These are phyloP conservation scores for Drosophila baimaii DNA, from an alignment of 1,140 invertebrate species.

Conservation along the genomic window DNA sequence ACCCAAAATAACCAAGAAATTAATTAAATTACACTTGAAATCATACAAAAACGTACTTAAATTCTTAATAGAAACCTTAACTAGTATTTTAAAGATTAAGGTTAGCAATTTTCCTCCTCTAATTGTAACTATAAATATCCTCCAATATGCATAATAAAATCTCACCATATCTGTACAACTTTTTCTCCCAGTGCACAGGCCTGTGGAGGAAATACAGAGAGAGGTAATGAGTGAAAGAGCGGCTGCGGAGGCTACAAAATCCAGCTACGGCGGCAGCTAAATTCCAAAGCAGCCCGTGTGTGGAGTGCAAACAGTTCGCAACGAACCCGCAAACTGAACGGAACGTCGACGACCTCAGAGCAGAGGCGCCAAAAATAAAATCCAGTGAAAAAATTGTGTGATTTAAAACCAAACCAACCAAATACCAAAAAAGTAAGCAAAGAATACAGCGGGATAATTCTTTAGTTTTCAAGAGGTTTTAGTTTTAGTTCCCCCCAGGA, in stretches of 20 bases:
- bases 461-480: background rate
- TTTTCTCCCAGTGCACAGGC: conserved; percentile 12
- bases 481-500: background rate
- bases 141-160: background rate
- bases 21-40: too few species aligned
- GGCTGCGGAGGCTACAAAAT: conserved; percentile 68
- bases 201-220: conserved; percentile 13
- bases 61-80: too few species aligned
- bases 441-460: background rate
- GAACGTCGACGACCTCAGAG: conserved; percentile 70
- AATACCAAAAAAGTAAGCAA: conserved; percentile 61
- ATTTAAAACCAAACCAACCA: conserved; percentile 22
- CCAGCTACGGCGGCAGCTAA: conserved; percentile 64
- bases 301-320: conserved; percentile 70
- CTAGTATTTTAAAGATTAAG: too few species aligned
- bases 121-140: background rate
- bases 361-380: conserved; percentile 57
- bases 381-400: conserved; percentile 50
- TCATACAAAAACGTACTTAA: too few species aligned
- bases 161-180: too few species aligned
- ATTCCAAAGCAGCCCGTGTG: conserved; percentile 62
- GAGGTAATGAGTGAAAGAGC: conserved; percentile 18
- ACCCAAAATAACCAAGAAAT: too few species aligned
- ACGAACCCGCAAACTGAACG: conserved; percentile 73
- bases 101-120: too few species aligned